Evolutionary conservation across 2,113 vertebrate species (phyloP), one percentile per base, ranked within the genome.

Genomic region (Aegotheles bennettii): DNA sequence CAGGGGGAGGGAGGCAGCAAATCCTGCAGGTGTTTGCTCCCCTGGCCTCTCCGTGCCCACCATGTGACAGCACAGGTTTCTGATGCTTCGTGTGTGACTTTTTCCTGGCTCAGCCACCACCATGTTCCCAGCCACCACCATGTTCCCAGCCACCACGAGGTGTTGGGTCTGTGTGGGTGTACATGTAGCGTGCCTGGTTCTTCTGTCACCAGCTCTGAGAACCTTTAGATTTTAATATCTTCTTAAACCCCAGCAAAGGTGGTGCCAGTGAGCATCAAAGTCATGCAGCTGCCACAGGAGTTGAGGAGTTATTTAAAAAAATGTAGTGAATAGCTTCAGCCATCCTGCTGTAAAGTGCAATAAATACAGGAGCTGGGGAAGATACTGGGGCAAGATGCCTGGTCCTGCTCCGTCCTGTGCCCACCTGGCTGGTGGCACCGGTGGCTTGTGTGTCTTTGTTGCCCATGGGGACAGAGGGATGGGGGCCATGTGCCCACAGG

Each of bases 401-500:
- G 21, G 13, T 56, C 33, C 40, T 29, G 54, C 20, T 7, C 65
- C 25, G 19, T 10, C 28, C 61, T 3, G 2, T 23, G 47, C 28
- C 26, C 13, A 7, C 5, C 2, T 7, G 9, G 15, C 47, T 29
- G 54, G 38, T 45, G 74, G 38, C 54, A 11, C 28, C 0, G 7
- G 21, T 25, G 45, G 7, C 16, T 36, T 26, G 13, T 3, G 0
- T 5, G 33, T 6, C 38, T 35, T 18, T 3, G 73, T 36, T 35
- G 47, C 29, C 24, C 10, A 17, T 3, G 1, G 56, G 40, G 29
- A 4, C 6, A 31, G 53, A 10, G 8, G 29, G 33, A 21, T 2
- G 11, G 33, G 23, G 31, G 7, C 19, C 5, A 0, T 3, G 10
- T 3, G 0, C 35, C 36, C 45, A 11, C 6, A 1, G 42, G 7